These are phyloP conservation scores for Nomada ruficornis DNA, from an alignment of 2,888 invertebrate species.

Conservation along the genomic window DNA sequence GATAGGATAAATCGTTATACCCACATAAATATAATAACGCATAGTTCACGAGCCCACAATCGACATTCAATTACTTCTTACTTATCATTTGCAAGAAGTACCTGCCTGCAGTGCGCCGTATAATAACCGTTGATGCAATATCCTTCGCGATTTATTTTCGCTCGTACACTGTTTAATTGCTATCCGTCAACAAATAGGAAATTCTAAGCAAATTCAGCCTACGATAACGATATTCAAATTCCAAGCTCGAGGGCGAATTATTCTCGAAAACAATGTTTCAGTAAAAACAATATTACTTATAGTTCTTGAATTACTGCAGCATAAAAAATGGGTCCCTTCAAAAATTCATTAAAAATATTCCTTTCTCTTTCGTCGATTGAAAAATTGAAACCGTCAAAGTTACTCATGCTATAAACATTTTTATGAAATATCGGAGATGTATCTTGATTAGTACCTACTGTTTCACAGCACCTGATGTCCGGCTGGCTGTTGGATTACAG, in stretches of 20 bases:
- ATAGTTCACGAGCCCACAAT: not conserved
- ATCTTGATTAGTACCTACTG: conserved; percentile 58
- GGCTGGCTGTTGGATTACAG: conserved; percentile 98
- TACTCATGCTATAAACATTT: too few relatives aligned
- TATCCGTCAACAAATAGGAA: too few relatives aligned
- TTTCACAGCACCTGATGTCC: conserved; percentile 93
- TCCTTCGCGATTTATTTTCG: not conserved
- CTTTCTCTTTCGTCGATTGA: not conserved
- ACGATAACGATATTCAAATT: not conserved
- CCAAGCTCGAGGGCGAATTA: not conserved
- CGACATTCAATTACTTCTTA: not conserved
- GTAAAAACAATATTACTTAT: not conserved
- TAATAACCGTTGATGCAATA: conserved; percentile 1
- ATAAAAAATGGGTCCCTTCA: too few relatives aligned
- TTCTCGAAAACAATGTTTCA: not conserved
- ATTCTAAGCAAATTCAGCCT: not conserved
- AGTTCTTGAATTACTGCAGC: too few relatives aligned
- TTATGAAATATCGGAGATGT: not conserved
- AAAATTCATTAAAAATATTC: too few relatives aligned
- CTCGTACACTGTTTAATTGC: too few relatives aligned
- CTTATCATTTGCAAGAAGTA: not conserved
- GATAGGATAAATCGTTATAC: too few relatives aligned
- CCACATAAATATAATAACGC: too few relatives aligned
- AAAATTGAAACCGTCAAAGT: not conserved
- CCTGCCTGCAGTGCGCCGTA: not conserved